phyloP scores from a whole-genome alignment of 2,113 vertebrate species.

The Helogale parvula region DNA sequence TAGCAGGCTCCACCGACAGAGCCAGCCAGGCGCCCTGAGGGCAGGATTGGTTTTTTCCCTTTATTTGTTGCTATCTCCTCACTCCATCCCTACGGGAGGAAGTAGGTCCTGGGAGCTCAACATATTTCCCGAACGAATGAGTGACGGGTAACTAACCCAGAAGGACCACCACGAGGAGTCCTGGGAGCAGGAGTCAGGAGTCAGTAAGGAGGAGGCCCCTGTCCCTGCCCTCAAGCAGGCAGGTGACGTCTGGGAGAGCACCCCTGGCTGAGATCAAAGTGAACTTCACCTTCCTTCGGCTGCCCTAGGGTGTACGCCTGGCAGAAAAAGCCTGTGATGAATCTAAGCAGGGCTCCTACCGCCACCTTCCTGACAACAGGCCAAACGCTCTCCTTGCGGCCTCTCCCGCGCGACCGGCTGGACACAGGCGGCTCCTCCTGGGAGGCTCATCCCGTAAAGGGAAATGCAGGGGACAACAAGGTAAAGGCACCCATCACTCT shows the following conservation, averaged over 20 bases:
- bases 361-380: background rate
- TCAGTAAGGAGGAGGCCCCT: background rate
- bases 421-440: background rate
- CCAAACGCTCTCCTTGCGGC: background rate
- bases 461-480: background rate
- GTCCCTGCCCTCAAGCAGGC: background rate
- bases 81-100: background rate
- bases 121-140: background rate
- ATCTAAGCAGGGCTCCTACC: background rate
- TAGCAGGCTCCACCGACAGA: background rate
- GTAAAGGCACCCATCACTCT: background rate
- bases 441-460: background rate
- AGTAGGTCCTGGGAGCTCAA: background rate
- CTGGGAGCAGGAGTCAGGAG: rapidly evolving
- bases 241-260: background rate
- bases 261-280: background rate
- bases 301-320: background rate
- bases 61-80: background rate
- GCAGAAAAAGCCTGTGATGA: background rate
- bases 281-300: background rate
- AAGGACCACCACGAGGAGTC: background rate
- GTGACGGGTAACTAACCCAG: background rate
- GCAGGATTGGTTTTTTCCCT: background rate
- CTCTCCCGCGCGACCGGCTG: background rate
- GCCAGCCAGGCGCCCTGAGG: background rate